Evolutionary conservation across 1,140 invertebrate species (phyloP), one percentile per base, ranked within the genome.

Genomic region (Cyclargus thomasi): DNA sequence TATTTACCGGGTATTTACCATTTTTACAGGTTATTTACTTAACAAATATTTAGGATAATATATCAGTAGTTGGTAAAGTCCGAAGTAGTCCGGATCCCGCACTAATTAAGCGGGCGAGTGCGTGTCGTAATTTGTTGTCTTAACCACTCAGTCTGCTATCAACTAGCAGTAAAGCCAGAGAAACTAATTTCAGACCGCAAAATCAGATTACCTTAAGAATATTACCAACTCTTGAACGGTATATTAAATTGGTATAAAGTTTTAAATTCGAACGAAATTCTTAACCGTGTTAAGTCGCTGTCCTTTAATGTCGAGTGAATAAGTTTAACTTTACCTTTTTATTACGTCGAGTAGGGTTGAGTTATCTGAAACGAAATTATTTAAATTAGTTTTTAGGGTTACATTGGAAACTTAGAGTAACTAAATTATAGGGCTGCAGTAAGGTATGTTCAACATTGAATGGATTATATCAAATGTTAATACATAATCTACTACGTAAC

Each of bases 181-280:
- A 87, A 88, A 87, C 81, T 77, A 74, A 82, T 85, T 86, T 67
- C 73, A 74, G 79, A 78, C 81, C 83, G 78, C 74, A 74, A 74
- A 83, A 85, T 84, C 75, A 82, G 79, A 87, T 90, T 90, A 47
- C 39, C 39, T 47, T 47, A 47, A 85, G 82, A 83, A 81, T 86
- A 78, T 70, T 71, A 70, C 64, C 73, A 88, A 88, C 80, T 89
- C 86, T 87, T 88, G 78, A 82, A 79, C 84, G 71, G 77, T 76
- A 79, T 76, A 80, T 82, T 82, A 81, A 77, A 72, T 80, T 78
- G 77, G 76, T 79, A 70, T 67, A 67, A 73, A 78, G 71, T 79
- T 81, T 84, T 79, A 81, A 79, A 81, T 80, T 86, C 79, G 76
- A 82, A 77, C 69, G 70, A 63, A 63, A 70, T 74, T 73, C 66